Evolutionary conservation across 2,113 vertebrate species (phyloP).

Genomic region (Varanus salvator): DNA sequence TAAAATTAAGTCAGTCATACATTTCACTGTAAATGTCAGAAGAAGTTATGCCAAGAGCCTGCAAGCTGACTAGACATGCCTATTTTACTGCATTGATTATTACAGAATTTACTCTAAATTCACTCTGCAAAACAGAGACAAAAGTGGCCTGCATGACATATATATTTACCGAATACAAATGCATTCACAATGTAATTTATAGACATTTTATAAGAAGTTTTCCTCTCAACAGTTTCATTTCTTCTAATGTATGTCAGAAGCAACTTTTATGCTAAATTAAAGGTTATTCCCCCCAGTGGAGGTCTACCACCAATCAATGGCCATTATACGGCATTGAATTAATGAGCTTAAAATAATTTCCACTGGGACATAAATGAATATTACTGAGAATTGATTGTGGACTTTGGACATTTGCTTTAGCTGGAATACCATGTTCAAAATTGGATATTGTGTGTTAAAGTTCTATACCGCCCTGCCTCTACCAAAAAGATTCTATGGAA

Average conservation of each 20-base stretch:
- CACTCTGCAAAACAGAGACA: neutral
- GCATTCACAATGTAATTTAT: neutral
- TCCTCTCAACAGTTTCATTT: neutral
- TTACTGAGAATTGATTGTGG: neutral
- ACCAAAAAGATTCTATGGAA: neutral
- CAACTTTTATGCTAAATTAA: neutral
- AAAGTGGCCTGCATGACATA: neutral
- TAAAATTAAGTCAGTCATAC: neutral
- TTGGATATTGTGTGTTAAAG: neutral
- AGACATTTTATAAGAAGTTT: neutral
- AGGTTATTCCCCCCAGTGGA: neutral
- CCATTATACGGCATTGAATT: neutral
- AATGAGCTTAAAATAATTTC: neutral
- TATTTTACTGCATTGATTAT: conserved; percentile 14
- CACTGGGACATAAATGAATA: neutral
- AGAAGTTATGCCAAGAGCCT: conserved; percentile 1
- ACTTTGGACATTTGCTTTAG: neutral
- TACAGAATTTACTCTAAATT: conserved; percentile 14
- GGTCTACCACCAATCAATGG: neutral
- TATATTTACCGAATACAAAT: neutral
- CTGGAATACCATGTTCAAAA: neutral
- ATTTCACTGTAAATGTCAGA: conserved; percentile 14
- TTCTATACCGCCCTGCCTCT: too few relatives aligned
- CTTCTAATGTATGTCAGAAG: neutral
- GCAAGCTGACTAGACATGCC: conserved; percentile 15